Percentiles rank a stretch among this genome's conserved stretches.
These are phyloP conservation scores for Aplidium turbinatum DNA, from an alignment of 23 tunicate genomes.

Conservation along the genomic window DNA sequence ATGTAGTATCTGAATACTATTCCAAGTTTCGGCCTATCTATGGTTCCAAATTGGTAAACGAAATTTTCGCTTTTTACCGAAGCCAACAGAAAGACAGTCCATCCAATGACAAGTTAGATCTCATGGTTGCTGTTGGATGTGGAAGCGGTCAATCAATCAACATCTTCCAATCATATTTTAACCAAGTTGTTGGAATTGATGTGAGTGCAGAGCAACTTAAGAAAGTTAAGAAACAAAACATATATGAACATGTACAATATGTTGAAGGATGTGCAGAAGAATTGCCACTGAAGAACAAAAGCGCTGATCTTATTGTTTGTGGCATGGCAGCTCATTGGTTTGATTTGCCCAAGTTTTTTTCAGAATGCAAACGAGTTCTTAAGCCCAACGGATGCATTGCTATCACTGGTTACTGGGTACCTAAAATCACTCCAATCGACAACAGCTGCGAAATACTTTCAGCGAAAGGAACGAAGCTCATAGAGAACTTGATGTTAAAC, in stretches of 20 bases:
- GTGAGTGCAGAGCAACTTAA: constrained; percentile 38
- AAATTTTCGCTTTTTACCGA: not conserved
- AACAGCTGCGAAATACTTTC: not conserved
- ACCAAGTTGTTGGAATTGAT: constrained; percentile 33
- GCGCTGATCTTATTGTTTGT: constrained; percentile 47
- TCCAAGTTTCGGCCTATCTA: constrained; percentile 10
- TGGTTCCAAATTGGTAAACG: not conserved
- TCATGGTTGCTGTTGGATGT: constrained; percentile 58
- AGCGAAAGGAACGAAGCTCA: not conserved
- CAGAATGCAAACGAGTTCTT: constrained; percentile 45
- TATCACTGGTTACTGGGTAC: constrained; percentile 30
- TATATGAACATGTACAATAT: constrained; percentile 6
- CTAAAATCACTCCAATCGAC: not conserved
- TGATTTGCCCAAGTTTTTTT: constrained; percentile 51
- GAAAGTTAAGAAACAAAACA: constrained; percentile 29
- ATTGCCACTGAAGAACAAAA: constrained; percentile 31
- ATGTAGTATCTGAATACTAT: not conserved
- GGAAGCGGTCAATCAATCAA: constrained; percentile 50
- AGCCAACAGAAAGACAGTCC: not conserved
- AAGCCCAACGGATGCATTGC: constrained; percentile 49
- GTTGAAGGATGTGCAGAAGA: constrained; percentile 36
- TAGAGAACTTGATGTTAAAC: not conserved
- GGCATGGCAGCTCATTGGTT: constrained; percentile 67
- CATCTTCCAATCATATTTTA: constrained; percentile 21
- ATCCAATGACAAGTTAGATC: not conserved